Evolutionary conservation across 1,140 invertebrate genomes (phyloP).

Genomic region (Prorops nasuta): DNA sequence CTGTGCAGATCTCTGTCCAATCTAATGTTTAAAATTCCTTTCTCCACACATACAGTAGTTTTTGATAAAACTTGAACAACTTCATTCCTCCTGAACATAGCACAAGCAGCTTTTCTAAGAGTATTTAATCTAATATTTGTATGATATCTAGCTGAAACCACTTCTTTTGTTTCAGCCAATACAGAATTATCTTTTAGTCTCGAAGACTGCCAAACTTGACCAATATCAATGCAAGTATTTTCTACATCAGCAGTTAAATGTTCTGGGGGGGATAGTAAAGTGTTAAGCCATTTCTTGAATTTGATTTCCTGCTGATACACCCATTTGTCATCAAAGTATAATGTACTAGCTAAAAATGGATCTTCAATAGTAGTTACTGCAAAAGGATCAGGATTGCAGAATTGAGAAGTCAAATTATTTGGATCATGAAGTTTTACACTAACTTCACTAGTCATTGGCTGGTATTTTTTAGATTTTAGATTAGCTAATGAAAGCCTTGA

Average conservation of each 20-base stretch:
- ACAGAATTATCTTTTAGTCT: constrained; percentile 63
- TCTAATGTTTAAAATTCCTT: constrained; percentile 65
- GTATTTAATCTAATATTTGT: constrained; percentile 64
- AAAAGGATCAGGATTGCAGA: constrained; percentile 60
- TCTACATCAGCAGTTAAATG: constrained; percentile 61
- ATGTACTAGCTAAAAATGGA: constrained; percentile 63
- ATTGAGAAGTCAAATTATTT: constrained; percentile 37
- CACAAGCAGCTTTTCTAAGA: constrained; percentile 64
- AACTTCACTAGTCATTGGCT: constrained; percentile 15
- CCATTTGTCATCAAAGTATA: constrained; percentile 78
- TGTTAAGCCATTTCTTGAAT: constrained; percentile 87
- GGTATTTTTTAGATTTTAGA: constrained; percentile 9
- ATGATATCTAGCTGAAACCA: constrained; percentile 65
- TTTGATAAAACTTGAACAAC: constrained; percentile 63
- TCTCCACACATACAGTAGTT: constrained; percentile 63
- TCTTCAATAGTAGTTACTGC: constrained; percentile 64
- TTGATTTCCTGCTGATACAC: constrained; percentile 76
- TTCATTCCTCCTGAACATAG: constrained; percentile 60
- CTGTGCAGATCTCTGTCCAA: constrained; percentile 71
- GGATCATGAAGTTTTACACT: constrained; percentile 33
- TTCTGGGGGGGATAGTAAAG: constrained; percentile 75
- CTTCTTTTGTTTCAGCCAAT: constrained; percentile 67
- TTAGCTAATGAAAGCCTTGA: constrained; percentile 31
- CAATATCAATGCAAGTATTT: constrained; percentile 69
- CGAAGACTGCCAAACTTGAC: constrained; percentile 70